A percentile compares a stretch with the other conserved stretches of the same genome.
Evolutionary conservation across 2,113 vertebrate species (phyloP).

Genomic region (Anoplopoma fimbria): DNA sequence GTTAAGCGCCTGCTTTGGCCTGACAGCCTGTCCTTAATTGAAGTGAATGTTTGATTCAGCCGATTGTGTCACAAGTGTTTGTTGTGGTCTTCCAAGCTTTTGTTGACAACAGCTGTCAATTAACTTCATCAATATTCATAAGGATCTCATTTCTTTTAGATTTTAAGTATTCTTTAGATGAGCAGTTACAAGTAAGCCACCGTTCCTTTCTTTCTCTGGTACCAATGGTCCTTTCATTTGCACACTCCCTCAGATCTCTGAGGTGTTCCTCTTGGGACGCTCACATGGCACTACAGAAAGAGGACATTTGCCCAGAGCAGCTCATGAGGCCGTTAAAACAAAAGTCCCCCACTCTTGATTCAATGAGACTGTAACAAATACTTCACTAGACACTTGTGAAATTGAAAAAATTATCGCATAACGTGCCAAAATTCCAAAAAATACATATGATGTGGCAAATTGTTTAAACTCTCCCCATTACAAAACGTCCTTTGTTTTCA

Average conservation of each 20-base stretch:
- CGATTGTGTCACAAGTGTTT: slow-evolving; percentile 67
- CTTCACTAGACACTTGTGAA: slow-evolving; percentile 40
- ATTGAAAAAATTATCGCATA: slow-evolving; percentile 9
- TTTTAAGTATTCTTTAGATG: slow-evolving; percentile 70
- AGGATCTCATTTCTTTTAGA: slow-evolving; percentile 54
- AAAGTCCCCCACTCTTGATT: slow-evolving; percentile 35
- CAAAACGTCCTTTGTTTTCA: not conserved
- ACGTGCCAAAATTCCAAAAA: not conserved
- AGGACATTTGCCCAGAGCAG: slow-evolving; percentile 56
- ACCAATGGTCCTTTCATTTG: slow-evolving; percentile 57
- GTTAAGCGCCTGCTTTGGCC: slow-evolving; percentile 47
- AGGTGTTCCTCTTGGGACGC: slow-evolving; percentile 64
- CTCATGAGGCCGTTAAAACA: slow-evolving; percentile 49
- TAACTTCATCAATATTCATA: slow-evolving; percentile 81
- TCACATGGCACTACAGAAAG: slow-evolving; percentile 53
- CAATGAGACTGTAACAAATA: slow-evolving; percentile 42
- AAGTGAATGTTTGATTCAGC: slow-evolving; percentile 48
- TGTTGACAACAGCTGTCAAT: slow-evolving; percentile 75
- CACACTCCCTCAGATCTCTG: slow-evolving; percentile 67
- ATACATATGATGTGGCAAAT: not conserved
- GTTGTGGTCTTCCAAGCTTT: slow-evolving; percentile 69
- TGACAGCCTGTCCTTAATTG: slow-evolving; percentile 53
- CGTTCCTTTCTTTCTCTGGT: slow-evolving; percentile 48
- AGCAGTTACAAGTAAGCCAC: slow-evolving; percentile 65
- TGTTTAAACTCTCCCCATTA: not conserved